phyloP scores from a whole-genome alignment of 2,797 vertebrate genomes.

The Neopelma chrysocephalum region DNA sequence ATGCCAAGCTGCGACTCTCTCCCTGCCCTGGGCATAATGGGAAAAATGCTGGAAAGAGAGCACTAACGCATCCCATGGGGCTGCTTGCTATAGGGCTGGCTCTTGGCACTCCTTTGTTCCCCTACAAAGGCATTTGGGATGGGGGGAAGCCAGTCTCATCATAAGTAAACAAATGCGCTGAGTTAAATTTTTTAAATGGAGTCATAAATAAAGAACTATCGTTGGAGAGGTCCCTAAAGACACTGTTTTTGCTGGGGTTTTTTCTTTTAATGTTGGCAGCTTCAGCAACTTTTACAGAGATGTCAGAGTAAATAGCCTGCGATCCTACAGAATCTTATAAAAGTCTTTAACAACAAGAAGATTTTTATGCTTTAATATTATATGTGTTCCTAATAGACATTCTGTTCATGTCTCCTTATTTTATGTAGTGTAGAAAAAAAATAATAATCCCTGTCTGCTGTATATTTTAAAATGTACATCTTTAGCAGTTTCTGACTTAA shows the following conservation, averaged over 20 bases:
- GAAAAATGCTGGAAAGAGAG: not conserved
- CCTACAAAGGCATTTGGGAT: not conserved
- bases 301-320: constrained; percentile 57
- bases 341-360: constrained; percentile 27
- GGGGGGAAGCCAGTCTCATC: not conserved
- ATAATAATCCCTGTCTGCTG: constrained; percentile 4
- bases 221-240: constrained; percentile 43
- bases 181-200: constrained; percentile 50
- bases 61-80: not conserved
- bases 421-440: constrained; percentile 38
- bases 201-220: constrained; percentile 53
- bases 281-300: constrained; percentile 48
- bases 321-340: constrained; percentile 29
- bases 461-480: constrained; percentile 30
- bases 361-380: constrained; percentile 45
- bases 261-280: constrained; percentile 40
- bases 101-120: constrained; percentile 21
- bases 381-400: constrained; percentile 37
- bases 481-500: constrained; percentile 13
- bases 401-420: constrained; percentile 41
- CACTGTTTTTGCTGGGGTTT: not conserved
- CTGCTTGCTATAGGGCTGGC: not conserved
- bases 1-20: not conserved
- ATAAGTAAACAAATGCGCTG: constrained; percentile 20
- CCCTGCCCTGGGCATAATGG: not conserved